phyloP scores from a whole-genome alignment of 2,113 vertebrate genomes.

The Ctenomys sociabilis region DNA sequence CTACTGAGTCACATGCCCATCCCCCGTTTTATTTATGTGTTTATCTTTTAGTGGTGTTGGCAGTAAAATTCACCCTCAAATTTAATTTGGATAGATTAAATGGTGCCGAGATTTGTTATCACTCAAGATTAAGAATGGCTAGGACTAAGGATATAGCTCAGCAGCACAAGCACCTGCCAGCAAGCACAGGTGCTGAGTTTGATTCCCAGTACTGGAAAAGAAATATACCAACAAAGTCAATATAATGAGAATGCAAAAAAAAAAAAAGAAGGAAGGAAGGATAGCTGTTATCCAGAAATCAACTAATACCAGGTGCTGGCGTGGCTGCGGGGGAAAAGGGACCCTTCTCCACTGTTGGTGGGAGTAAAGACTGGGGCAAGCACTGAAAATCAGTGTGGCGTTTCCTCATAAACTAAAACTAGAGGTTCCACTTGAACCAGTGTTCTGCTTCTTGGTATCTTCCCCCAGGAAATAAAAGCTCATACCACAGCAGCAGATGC shows the following conservation, averaged over 20 bases:
- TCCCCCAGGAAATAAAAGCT: background rate
- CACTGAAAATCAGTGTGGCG: background rate
- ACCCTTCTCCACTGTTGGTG: background rate
- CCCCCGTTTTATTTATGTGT: background rate
- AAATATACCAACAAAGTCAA: no score
- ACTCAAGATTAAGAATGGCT: background rate
- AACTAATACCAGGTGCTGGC: background rate
- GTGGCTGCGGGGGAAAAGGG: background rate
- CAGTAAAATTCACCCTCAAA: background rate
- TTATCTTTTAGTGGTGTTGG: background rate
- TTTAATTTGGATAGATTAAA: slow-evolving; percentile 25
- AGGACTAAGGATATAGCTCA: no score
- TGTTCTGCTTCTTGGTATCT: background rate
- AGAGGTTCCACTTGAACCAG: background rate
- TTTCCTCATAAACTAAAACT: background rate
- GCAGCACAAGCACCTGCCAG: no score
- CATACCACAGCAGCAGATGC: no score
- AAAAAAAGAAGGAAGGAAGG: background rate
- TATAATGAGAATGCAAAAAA: no score
- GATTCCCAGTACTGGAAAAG: no score
- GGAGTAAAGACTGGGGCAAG: background rate
- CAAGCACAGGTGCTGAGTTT: no score
- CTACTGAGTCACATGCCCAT: background rate
- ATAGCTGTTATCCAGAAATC: background rate
- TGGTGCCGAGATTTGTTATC: background rate